These are phyloP conservation scores for Chrysolina haemoptera DNA, from an alignment of 2,888 invertebrate genomes.

Conservation along the genomic window DNA sequence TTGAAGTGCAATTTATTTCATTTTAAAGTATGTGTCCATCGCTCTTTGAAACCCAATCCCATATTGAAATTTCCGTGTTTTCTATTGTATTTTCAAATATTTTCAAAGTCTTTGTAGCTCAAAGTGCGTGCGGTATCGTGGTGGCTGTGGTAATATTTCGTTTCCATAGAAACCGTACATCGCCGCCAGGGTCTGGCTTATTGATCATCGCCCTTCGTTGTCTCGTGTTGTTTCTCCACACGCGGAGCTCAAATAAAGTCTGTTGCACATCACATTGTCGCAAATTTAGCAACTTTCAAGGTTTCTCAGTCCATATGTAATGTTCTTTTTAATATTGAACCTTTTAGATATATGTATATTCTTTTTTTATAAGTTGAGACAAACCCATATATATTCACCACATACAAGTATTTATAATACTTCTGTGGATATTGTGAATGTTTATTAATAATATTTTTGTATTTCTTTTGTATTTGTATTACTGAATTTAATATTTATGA, in stretches of 20 bases:
- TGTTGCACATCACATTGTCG: not conserved
- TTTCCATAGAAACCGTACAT: constrained; percentile 63
- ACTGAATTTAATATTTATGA: too few relatives aligned
- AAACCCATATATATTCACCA: too few relatives aligned
- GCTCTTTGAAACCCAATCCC: not conserved
- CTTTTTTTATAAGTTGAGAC: too few relatives aligned
- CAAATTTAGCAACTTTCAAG: not conserved
- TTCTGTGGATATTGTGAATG: too few relatives aligned
- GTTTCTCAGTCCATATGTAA: too few relatives aligned
- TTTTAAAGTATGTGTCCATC: not conserved
- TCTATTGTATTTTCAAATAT: not conserved
- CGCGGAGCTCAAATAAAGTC: not conserved
- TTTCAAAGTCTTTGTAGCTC: constrained; percentile 2
- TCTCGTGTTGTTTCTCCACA: constrained; percentile 26
- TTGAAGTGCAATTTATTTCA: too few relatives aligned
- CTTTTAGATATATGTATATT: too few relatives aligned
- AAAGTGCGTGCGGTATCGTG: constrained; percentile 41
- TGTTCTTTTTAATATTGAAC: too few relatives aligned
- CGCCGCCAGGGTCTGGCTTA: constrained; percentile 62
- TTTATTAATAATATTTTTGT: too few relatives aligned
- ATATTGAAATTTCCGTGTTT: not conserved
- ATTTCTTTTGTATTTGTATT: too few relatives aligned
- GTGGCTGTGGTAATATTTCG: constrained; percentile 63
- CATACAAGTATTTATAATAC: too few relatives aligned
- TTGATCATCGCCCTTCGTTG: constrained; percentile 57